phyloP scores from a whole-genome alignment of 53 echinoderm and acorn worm species.

The Stichopus horrens region DNA sequence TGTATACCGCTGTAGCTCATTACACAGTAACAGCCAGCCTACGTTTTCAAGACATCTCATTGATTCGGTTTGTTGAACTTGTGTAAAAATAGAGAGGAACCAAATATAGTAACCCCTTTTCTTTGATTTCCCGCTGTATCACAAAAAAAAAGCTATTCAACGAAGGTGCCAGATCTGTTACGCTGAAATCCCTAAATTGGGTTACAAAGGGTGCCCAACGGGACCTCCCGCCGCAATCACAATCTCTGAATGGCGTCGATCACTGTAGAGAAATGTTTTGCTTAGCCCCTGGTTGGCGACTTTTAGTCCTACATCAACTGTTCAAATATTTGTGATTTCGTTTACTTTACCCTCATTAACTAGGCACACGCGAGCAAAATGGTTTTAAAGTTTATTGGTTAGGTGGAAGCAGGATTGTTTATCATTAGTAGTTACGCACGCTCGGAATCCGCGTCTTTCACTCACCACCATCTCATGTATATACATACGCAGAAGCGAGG shows the following conservation, averaged over 20 bases:
- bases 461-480: not conserved
- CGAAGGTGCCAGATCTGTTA: not conserved
- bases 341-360: slow-evolving; percentile 24
- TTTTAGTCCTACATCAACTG: slow-evolving; percentile 12
- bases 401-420: not conserved
- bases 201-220: not conserved
- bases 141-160: not conserved
- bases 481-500: too few relatives aligned
- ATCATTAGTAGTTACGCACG: not conserved
- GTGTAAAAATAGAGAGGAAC: not conserved
- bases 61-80: not conserved
- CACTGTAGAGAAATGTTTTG: not conserved
- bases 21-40: too few relatives aligned
- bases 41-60: not conserved
- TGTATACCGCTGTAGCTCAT: too few relatives aligned
- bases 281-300: slow-evolving; percentile 2
- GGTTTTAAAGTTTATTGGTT: not conserved
- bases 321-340: slow-evolving; percentile 17
- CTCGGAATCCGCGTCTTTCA: not conserved
- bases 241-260: not conserved
- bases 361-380: not conserved
- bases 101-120: not conserved
- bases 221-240: not conserved
- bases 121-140: not conserved
- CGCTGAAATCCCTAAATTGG: not conserved